Evolutionary conservation across 2,797 vertebrate genomes (phyloP), one percentile per base, ranked within the genome.

Genomic region (Poecilia gillii): DNA sequence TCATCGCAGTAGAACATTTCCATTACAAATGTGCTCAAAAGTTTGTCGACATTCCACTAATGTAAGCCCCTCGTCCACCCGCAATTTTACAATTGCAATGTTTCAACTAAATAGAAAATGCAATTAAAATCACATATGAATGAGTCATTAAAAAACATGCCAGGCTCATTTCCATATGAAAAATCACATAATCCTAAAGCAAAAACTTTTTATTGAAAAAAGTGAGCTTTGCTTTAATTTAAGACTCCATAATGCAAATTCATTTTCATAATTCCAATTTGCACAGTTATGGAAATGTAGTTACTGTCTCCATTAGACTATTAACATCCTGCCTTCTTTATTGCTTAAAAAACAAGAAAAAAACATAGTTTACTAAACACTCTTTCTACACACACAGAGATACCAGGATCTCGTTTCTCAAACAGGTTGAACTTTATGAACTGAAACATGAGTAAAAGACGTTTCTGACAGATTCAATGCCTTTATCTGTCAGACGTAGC

Each of bases 1-100:
- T 51, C 49, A 51, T 23, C 49, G 2, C 49, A 8, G 49, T 51
- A 23, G 20, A 23, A 23, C 49, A 51, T 23, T 51, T 51, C 49
- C 18, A 23, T 23, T 51, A 23, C 6, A 51, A 23, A 51, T 51
- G 49, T 51, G 49, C 49, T 51, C 49, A 51, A 51, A 51, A 51
- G 49, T 51, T 51, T 51, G 49, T 51, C 49, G 49, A 23, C 49
- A 23, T 8, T 23, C 20, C 49, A 51, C 6, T 51, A 51, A 51
- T 3, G 49, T 8, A 23, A 41, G 1, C 36, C 36, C 36, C 36
- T 0, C 6, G n/a, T n/a, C 0, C 6, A 0, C 3, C 14, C 1
- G 14, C 46, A 47, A 47, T 16, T 16, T 47, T 47, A 14, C 14
- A 47, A 3, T 23, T 51, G 20, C 2, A 51, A 23, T 23, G 20